phyloP scores from a whole-genome alignment of 2,888 invertebrate species.

The Eurytoma adleriae region DNA sequence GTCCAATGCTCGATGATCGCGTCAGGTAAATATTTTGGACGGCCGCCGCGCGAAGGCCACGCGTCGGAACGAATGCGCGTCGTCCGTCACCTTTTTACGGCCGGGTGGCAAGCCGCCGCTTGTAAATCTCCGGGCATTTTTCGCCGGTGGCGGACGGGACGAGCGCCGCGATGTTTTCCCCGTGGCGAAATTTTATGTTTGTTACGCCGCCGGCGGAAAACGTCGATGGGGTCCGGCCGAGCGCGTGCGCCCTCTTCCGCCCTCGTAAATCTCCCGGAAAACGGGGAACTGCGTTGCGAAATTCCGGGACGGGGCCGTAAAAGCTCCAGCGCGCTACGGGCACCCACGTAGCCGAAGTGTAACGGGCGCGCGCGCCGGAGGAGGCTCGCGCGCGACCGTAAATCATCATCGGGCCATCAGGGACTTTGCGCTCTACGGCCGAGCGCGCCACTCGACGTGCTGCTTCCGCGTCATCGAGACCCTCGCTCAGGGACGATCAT shows the following conservation, averaged over 20 bases:
- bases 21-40: slow-evolving; percentile 48
- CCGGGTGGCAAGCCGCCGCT: too few species aligned
- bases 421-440: slow-evolving; percentile 9
- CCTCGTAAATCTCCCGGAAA: slow-evolving; percentile 33
- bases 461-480: slow-evolving; percentile 12
- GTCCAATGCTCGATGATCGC: slow-evolving; percentile 21
- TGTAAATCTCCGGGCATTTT: too few species aligned
- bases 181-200: too few species aligned
- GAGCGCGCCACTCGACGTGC: background rate
- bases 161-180: too few species aligned
- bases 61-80: background rate
- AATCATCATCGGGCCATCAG: slow-evolving; percentile 38
- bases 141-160: too few species aligned
- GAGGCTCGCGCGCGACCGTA: slow-evolving; percentile 4
- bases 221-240: too few species aligned
- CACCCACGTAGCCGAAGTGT: background rate
- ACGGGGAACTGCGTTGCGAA: slow-evolving; percentile 34
- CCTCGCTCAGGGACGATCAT: slow-evolving; percentile 1
- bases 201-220: too few species aligned
- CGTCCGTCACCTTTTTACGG: too few species aligned
- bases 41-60: slow-evolving; percentile 31
- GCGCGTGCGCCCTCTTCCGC: background rate
- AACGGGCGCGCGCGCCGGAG: slow-evolving; percentile 24
- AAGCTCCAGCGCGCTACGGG: background rate
- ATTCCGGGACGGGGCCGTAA: slow-evolving; percentile 27